Evolutionary conservation across 2,888 invertebrate genomes (phyloP), one percentile per base, ranked within the genome.

Genomic region (Stenodema calcarata): DNA sequence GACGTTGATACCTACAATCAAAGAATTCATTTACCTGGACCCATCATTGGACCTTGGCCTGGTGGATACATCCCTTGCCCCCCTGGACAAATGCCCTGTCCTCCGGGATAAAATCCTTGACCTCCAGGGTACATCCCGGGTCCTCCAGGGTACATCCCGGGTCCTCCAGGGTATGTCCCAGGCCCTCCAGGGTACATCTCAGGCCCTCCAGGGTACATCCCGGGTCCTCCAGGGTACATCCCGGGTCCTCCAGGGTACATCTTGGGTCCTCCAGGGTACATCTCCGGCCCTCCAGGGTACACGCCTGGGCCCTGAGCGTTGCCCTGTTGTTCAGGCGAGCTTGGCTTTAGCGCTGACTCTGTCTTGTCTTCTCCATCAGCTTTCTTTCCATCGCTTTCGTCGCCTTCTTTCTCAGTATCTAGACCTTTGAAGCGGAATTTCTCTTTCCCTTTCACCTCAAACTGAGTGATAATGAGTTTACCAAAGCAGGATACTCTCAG

Each of bases 401-500:
- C 70, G 2, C 30, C 73, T 7, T 14, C 54, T 30, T 83, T 73
- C 18, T 69, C 70, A 18, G 42, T 12, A 12, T 86, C 78, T 6
- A 54, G 30, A 0, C 86, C 86, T 44, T 54, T 81, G 75, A 86
- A 86, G 16, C 42, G 73, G 70, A 73, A 75, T 47, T 70, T 30
- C n/a, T 86, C 86, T 23, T 76, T 54, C 16, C 75, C 81, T 81
- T 86, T 86, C 30, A 88, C 86, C 70, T 88, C 87, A 86, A 90
- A 90, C 83, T 90, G 90, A 0, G 90, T 90, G 0, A 90, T 89
- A 18, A 91, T 89, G 4, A 89, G 89, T 86, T 90, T 90, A 14
- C 90, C 91, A 85, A 90, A 90, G 76, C 90, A 90, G 0, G 90
- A 90, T 2, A 91, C 87, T 75, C 90, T 86, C 3, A 90, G 42